Conservation (phyloP, 2,797 vertebrate species). For the Sebastes trivittatus region DNA sequence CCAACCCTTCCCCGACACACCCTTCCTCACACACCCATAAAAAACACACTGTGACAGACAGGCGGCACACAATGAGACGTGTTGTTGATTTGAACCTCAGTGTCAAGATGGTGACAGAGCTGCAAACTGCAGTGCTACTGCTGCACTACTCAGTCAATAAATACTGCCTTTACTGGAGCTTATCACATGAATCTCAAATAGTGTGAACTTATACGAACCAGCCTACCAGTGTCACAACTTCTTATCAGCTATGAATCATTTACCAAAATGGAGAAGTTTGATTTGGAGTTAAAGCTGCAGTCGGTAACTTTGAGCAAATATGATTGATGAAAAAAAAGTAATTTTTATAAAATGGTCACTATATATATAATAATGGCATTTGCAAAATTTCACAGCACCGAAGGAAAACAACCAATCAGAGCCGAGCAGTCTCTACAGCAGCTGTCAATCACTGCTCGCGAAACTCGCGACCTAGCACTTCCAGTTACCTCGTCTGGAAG, state of each 20-base stretch:
- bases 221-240: background rate
- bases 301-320: too few relatives aligned
- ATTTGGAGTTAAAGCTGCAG: background rate
- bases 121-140: background rate
- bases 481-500: accelerated
- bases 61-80: background rate
- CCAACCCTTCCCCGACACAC: background rate
- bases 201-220: background rate
- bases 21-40: slow-evolving; percentile 36
- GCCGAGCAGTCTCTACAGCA: too few relatives aligned
- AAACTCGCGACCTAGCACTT: too few relatives aligned
- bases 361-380: too few relatives aligned
- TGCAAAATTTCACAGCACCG: too few relatives aligned
- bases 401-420: too few relatives aligned
- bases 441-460: too few relatives aligned
- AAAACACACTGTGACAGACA: slow-evolving; percentile 9
- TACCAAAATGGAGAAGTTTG: slow-evolving; percentile 3
- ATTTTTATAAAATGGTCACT: too few relatives aligned
- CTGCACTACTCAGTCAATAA: slow-evolving; percentile 6
- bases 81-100: slow-evolving; percentile 2
- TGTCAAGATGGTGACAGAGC: background rate
- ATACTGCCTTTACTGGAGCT: slow-evolving; percentile 18
- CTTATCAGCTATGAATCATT: slow-evolving; percentile 54
- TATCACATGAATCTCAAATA: background rate
- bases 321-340: too few relatives aligned